Conservation (phyloP, 2,113 vertebrate genomes). For the Oostethus manadensis region DNA sequence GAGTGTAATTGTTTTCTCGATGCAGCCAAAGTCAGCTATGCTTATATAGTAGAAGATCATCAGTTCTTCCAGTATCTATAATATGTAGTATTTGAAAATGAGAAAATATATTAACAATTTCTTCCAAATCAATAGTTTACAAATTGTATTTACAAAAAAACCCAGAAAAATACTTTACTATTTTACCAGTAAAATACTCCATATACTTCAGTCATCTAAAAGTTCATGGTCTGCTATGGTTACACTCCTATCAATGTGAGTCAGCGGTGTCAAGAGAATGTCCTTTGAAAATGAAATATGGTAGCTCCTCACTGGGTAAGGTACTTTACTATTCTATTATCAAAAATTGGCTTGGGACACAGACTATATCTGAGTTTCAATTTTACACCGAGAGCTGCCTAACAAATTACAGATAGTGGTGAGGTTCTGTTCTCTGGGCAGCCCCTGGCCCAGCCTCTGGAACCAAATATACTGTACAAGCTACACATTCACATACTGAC, state of each 20-base stretch:
- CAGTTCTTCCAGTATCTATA: too few species aligned
- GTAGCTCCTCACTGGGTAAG: constrained; percentile 29
- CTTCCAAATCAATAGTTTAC: too few species aligned
- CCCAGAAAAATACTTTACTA: too few species aligned
- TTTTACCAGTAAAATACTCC: not conserved
- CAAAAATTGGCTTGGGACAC: constrained; percentile 42
- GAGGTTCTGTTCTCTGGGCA: constrained; percentile 7
- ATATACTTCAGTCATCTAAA: not conserved
- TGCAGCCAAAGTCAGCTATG: too few species aligned
- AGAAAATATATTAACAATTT: too few species aligned
- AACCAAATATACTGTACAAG: too few species aligned
- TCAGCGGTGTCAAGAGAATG: constrained; percentile 35
- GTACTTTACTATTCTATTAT: constrained; percentile 52
- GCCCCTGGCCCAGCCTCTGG: constrained; percentile 7
- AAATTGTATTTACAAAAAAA: too few species aligned
- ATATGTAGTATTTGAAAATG: too few species aligned
- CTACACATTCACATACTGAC: too few species aligned
- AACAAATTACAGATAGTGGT: constrained; percentile 20
- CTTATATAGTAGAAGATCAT: too few species aligned
- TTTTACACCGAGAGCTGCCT: constrained; percentile 29
- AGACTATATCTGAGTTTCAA: constrained; percentile 30
- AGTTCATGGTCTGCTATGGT: not conserved
- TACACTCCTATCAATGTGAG: constrained; percentile 29
- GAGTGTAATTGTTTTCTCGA: too few species aligned
- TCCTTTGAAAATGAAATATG: constrained; percentile 37